phyloP scores from a whole-genome alignment of 2,888 invertebrate genomes.

The Stenodera caucasica region DNA sequence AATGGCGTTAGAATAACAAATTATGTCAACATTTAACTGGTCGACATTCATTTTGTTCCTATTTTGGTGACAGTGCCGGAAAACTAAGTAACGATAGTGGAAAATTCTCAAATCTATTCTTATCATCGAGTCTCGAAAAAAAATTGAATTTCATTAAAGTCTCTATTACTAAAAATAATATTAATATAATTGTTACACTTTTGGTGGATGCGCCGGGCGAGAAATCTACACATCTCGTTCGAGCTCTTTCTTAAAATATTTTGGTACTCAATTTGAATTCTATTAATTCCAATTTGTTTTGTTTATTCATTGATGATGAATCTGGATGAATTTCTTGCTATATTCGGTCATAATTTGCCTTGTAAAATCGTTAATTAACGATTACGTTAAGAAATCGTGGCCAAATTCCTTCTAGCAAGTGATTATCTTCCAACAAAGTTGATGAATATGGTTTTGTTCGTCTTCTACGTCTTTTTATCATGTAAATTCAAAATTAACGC shows the following conservation, averaged over 20 bases:
- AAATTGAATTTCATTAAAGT: too few species aligned
- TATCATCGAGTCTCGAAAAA: too few species aligned
- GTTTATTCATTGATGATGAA: too few species aligned
- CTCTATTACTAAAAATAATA: too few species aligned
- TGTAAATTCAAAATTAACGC: neutral
- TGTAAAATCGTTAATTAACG: neutral
- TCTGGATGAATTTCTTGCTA: too few species aligned
- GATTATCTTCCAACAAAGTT: neutral
- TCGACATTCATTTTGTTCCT: neutral
- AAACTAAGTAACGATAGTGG: too few species aligned
- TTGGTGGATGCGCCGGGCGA: neutral
- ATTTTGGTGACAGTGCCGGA: neutral
- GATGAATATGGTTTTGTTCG: neutral
- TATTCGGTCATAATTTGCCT: neutral
- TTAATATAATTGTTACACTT: neutral
- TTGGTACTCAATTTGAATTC: too few species aligned
- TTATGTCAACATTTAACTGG: slow-evolving; percentile 19
- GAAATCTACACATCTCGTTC: too few species aligned
- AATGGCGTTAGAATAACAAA: slow-evolving; percentile 17
- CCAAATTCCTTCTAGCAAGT: neutral
- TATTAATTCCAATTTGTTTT: too few species aligned
- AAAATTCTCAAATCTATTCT: too few species aligned
- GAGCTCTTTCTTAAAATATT: too few species aligned
- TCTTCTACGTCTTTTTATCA: neutral
- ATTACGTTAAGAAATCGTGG: neutral